Conservation (phyloP, 2,797 vertebrate genomes). For the Cottoperca gobio region DNA sequence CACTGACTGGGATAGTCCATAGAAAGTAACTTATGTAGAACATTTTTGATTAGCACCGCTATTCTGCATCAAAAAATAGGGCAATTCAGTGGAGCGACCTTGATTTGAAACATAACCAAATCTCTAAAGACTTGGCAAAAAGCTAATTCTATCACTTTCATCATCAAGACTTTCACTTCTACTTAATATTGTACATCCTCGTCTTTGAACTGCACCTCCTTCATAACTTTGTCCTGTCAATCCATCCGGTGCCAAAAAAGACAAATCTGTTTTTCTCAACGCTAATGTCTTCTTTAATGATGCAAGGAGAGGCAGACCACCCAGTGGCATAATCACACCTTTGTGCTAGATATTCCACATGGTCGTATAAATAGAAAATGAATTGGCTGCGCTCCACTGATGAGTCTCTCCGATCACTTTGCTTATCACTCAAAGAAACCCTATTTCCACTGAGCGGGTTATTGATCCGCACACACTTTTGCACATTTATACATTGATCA, state of each 20-base stretch:
- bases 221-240: constrained; percentile 70
- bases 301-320: constrained; percentile 60
- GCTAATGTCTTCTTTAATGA: constrained; percentile 68
- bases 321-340: constrained; percentile 76
- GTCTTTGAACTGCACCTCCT: constrained; percentile 63
- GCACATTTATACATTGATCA: constrained; percentile 71
- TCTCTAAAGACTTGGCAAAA: constrained; percentile 74
- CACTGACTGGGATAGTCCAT: constrained; percentile 58
- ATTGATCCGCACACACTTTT: constrained; percentile 66
- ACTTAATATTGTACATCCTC: constrained; percentile 66
- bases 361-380: constrained; percentile 77
- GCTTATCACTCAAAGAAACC: constrained; percentile 72
- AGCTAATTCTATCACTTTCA: constrained; percentile 83
- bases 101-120: constrained; percentile 80
- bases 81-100: constrained; percentile 79
- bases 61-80: constrained; percentile 77
- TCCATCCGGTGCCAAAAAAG: constrained; percentile 46
- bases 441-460: constrained; percentile 47
- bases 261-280: constrained; percentile 63
- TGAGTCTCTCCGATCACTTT: constrained; percentile 66
- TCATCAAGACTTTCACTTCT: constrained; percentile 74
- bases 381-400: constrained; percentile 66
- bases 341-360: constrained; percentile 62
- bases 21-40: constrained; percentile 79
- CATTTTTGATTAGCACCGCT: constrained; percentile 80